Conservation (phyloP, 2,888 invertebrate species). For the Ephialtes manifestator region DNA sequence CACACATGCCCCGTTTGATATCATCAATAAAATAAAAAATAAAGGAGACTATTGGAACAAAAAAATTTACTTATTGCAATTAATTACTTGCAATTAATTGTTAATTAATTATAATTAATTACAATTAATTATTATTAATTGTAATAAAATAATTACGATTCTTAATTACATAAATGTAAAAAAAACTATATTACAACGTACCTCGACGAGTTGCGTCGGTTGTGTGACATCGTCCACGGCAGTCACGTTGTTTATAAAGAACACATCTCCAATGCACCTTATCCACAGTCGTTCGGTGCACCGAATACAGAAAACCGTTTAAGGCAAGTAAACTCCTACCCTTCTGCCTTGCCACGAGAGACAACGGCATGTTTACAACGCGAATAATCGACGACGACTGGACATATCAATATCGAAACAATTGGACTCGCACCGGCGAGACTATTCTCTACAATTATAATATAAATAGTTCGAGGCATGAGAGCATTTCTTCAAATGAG, state of each 20-base stretch:
- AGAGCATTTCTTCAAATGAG: too few species aligned
- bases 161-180: too few species aligned
- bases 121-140: too few species aligned
- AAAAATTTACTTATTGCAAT: too few species aligned
- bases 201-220: background rate
- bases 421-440: background rate
- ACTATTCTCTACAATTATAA: slow-evolving; percentile 9
- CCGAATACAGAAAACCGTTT: slow-evolving; percentile 7
- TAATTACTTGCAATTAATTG: too few species aligned
- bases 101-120: too few species aligned
- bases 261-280: slow-evolving; percentile 33
- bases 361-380: background rate
- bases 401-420: slow-evolving; percentile 6
- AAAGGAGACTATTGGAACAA: too few species aligned
- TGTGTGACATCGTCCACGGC: slow-evolving; percentile 15
- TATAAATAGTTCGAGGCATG: background rate
- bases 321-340: background rate
- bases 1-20: too few species aligned
- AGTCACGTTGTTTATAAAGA: background rate
- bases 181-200: background rate
- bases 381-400: background rate
- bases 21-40: too few species aligned
- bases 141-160: too few species aligned
- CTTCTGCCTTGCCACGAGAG: background rate
- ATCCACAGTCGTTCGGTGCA: background rate